Base-by-base conservation (phyloP, 2,797 vertebrate genomes). In the Leptoclinus maculatus region DNA sequence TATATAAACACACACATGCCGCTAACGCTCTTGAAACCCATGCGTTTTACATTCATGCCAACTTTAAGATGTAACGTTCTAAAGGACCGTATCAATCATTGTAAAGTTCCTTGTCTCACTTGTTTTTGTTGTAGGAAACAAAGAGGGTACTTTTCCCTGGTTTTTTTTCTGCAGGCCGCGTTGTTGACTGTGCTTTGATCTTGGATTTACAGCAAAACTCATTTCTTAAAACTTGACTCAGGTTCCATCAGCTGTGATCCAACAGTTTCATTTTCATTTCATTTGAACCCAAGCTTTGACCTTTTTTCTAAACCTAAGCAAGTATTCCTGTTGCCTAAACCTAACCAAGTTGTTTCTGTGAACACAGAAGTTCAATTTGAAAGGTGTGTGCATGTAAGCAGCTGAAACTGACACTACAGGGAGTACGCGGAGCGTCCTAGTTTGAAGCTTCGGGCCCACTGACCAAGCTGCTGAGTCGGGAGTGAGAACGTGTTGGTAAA, bases 1-100 rank as follows among this genome's bases (percentile, higher is more conserved):
- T 29, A 25, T 19, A 73, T 63, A 66, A 83, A 87, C 62, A 72
- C 66, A 38, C 80, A 77, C 74, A 67, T 32, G 67, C 39, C 13
- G 34, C 32, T 59, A 2, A 14, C 1, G 64, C 49, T 32, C 39
- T 2, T n/a, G 11, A 72, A 25, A 14, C 32, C 7, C 4, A 0
- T 12, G 47, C 36, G 23, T 21, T 62, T 66, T 12, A 36, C 21
- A 25, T 32, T 71, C 29, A 39, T 59, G 58, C 39, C n/a, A 25
- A 27, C 39, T 43, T 25, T 10, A 41, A 63, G 23, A 43, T 25
- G 10, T 27, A 27, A 63, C 3, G 38, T 41, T 4, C 49, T 27
- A 3, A 62, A 62, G 23, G 5, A 63, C 2, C 12, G 51, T 13
- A 23, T 25, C 16, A 17, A 62, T 25, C 59, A 41, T 43, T 63